A percentile compares a stretch with the other conserved stretches of the same genome.
phyloP scores from a whole-genome alignment of 2,797 vertebrate species.

The Sandelia bainsii region DNA sequence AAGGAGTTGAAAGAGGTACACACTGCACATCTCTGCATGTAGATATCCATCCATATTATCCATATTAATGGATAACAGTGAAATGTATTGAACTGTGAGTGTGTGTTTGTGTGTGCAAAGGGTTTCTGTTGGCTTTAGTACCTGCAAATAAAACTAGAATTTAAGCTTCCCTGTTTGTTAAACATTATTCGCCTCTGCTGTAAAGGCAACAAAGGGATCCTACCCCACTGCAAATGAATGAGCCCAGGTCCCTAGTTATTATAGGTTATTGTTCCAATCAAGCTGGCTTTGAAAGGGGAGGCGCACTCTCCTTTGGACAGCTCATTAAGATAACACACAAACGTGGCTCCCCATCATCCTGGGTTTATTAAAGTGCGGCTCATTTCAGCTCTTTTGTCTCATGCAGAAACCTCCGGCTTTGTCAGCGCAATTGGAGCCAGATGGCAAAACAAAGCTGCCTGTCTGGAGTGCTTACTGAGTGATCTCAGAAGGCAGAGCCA shows the following conservation, averaged over 20 bases:
- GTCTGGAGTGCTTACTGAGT: slow-evolving; percentile 76
- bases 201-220: slow-evolving; percentile 74
- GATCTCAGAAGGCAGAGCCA: slow-evolving; percentile 73
- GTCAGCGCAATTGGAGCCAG: slow-evolving; percentile 83
- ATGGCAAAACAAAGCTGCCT: slow-evolving; percentile 82
- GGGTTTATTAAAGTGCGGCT: slow-evolving; percentile 81
- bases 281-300: slow-evolving; percentile 77
- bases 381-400: slow-evolving; percentile 82
- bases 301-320: slow-evolving; percentile 77
- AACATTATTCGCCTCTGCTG: slow-evolving; percentile 72
- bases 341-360: slow-evolving; percentile 79
- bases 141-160: slow-evolving; percentile 59
- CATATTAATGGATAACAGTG: slow-evolving; percentile 18
- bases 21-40: slow-evolving; percentile 28
- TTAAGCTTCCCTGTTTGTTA: slow-evolving; percentile 70
- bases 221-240: slow-evolving; percentile 72
- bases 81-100: slow-evolving; percentile 7
- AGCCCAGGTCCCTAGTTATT: slow-evolving; percentile 77
- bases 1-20: slow-evolving; percentile 36
- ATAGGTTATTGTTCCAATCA: slow-evolving; percentile 83
- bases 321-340: slow-evolving; percentile 86
- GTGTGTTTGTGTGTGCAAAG: slow-evolving; percentile 22
- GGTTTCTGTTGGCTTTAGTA: slow-evolving; percentile 51
- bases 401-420: slow-evolving; percentile 78
- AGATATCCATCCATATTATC: slow-evolving; percentile 7